Evolutionary conservation across 1,140 invertebrate species (phyloP).

Genomic region (Apocrypta bakeri): DNA sequence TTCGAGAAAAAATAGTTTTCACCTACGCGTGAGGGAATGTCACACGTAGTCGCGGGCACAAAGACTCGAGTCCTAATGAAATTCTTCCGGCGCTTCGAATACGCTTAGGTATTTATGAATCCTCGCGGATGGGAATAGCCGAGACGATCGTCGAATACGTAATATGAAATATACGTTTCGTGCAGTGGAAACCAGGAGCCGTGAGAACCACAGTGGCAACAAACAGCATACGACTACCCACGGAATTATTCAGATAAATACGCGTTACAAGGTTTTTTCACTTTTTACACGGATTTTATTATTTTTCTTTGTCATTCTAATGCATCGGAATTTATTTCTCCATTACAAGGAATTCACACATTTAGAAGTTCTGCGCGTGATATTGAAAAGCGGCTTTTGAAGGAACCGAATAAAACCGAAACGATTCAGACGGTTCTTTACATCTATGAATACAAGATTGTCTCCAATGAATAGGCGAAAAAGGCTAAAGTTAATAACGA

Average conservation of each 20-base stretch:
- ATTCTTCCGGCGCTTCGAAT: slow-evolving; percentile 40
- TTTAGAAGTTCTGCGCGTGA: not conserved
- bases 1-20: slow-evolving; percentile 30
- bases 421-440: not conserved
- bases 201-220: slow-evolving; percentile 27
- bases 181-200: slow-evolving; percentile 15
- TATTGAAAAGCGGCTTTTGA: not conserved
- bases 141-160: slow-evolving; percentile 49
- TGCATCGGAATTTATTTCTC: not conserved
- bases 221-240: slow-evolving; percentile 11
- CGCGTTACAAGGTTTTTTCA: slow-evolving; percentile 37
- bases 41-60: slow-evolving; percentile 4
- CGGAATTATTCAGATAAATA: slow-evolving; percentile 44
- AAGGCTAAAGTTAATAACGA: not conserved
- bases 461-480: not conserved
- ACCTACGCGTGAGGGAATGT: slow-evolving; percentile 35
- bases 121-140: slow-evolving; percentile 4
- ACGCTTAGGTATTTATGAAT: slow-evolving; percentile 44
- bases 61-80: slow-evolving; percentile 31
- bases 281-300: not conserved
- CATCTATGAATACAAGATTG: not conserved
- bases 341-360: not conserved
- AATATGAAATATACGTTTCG: slow-evolving; percentile 37
- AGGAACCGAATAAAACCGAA: not conserved
- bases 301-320: slow-evolving; percentile 33